Base-by-base conservation (phyloP, 2,113 vertebrate species). In the Scatophagus argus region DNA sequence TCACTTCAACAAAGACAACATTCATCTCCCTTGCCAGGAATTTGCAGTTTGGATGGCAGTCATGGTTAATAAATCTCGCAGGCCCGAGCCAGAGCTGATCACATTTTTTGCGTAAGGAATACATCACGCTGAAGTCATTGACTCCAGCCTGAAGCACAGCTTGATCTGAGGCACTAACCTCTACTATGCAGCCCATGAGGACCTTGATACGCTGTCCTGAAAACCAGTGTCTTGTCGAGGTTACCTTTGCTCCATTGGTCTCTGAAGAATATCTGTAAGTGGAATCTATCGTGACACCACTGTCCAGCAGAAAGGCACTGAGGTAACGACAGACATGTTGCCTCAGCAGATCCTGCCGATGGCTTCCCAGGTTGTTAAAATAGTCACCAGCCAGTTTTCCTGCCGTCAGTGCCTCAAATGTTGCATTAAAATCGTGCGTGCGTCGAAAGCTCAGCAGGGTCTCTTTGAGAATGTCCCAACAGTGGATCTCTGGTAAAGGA, bases 101-200 rank as follows among this genome's bases (percentile, higher is more conserved):
- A 3, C 96, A 97, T 83, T 94, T 95, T 68, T 97, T 98, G 17
- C 96, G 95, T 0, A 96, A 98, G 0, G 97, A 98, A 89, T 98
- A 98, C 97, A 97, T 98, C 65, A 98, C 95, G 56, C 97, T 98
- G 92, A 98, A 98, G 89, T 98, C 97, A 0, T 98, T 98, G 74
- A 98, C 95, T 0, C 97, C 97, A 0, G 95, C 92, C 58, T 95
- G 87, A 32, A 98, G 94, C 61, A 98, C 95, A 1, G 93, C 92
- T 32, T 96, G 95, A 31, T 98, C 96, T 0, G 93, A 88, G 9
- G 96, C 95, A 12, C 95, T 96, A 68, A 98, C 93, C 91, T 98
- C 97, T 0, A 97, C 96, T 1, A 96, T 94, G 89, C 97, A 98
- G 63, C 97, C 97, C 79, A 96, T 95, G 84, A 98, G 92, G 60